Evolutionary conservation across 2,888 invertebrate genomes (phyloP), one percentile per base, ranked within the genome.

Genomic region (Carpatolechia fugitivella): DNA sequence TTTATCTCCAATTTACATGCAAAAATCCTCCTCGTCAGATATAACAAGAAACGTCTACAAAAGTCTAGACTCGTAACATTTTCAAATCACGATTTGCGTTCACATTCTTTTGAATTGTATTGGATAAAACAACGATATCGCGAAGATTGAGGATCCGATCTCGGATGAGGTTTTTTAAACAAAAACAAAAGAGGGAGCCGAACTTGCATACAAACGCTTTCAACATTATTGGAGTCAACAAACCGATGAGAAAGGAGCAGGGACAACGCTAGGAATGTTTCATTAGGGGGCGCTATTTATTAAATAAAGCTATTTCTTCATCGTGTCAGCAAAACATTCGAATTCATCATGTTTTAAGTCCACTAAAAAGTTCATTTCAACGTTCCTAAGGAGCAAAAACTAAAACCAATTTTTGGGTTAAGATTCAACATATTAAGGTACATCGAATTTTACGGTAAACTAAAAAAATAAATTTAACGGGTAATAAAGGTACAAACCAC

Each of bases 211-310:
- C 29, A 50, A 50, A 50, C 38, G 53, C 54, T 56, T 60, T 61
- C 54, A 61, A 50, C 53, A 60, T 56, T 54, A 60, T 60, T 62
- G 63, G 56, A 62, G 59, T 62, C 61, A 60, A 61, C 60, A 64
- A 64, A 60, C 60, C 70, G 24, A 50, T 38, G 38, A 3, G 44
- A 8, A n/a, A 44, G 44, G 29, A 24, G 1, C 20, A 20, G 29
- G 29, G n/a, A 13, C 29, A 13, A 24, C 4, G 6, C 3, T 14
- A 38, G 14, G 14, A 38, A 13, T 14, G 1, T 38, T 14, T 13
- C 6, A 7, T 36, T 14, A 38, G 38, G 38, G 14, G 6, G 14
- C 14, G 14, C n/a, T 35, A 35, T n/a, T 3, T n/a, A 35, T 24
- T 24, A 24, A 24, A 24, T 4, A 24, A 6, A 24, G 6, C 3